Conservation (phyloP, 2,113 vertebrate species). For the Gallinago undulata region DNA sequence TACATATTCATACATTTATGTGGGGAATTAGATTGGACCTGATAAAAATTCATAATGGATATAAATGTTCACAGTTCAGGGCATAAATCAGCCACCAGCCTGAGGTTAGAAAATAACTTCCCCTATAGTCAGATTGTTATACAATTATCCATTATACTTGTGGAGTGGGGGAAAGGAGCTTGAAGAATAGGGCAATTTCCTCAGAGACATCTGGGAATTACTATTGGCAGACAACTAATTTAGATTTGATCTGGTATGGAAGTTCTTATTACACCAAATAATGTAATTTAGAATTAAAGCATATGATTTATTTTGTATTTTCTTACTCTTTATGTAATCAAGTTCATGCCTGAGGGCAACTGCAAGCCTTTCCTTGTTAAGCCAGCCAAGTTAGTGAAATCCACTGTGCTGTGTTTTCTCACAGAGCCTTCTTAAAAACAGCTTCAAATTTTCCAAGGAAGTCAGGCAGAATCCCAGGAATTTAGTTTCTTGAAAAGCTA, state of each 20-base stretch:
- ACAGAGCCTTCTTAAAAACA: constrained; percentile 24
- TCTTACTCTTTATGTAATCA: constrained; percentile 41
- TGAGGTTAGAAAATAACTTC: constrained; percentile 46
- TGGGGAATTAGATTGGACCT: constrained; percentile 17
- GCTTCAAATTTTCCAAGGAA: constrained; percentile 24
- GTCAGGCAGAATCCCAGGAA: constrained; percentile 10
- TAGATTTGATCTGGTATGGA: constrained; percentile 52
- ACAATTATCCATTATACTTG: constrained; percentile 49
- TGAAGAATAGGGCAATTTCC: constrained; percentile 59
- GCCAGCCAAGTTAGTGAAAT: background rate
- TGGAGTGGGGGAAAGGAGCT: background rate
- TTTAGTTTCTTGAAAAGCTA: constrained; percentile 12
- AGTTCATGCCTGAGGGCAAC: constrained; percentile 38
- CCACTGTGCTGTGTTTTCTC: background rate
- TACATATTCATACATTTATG: constrained; percentile 53
- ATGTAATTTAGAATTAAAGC: constrained; percentile 58
- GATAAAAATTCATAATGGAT: constrained; percentile 57
- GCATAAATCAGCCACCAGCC: constrained; percentile 53
- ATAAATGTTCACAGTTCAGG: constrained; percentile 42
- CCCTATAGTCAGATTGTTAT: constrained; percentile 14
- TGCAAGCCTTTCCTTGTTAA: background rate
- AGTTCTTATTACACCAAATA: constrained; percentile 61
- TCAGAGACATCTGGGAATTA: constrained; percentile 39
- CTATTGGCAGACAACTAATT: constrained; percentile 53
- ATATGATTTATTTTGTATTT: constrained; percentile 61